Conservation (phyloP, 2,113 vertebrate genomes). For the Synchiropus splendidus region DNA sequence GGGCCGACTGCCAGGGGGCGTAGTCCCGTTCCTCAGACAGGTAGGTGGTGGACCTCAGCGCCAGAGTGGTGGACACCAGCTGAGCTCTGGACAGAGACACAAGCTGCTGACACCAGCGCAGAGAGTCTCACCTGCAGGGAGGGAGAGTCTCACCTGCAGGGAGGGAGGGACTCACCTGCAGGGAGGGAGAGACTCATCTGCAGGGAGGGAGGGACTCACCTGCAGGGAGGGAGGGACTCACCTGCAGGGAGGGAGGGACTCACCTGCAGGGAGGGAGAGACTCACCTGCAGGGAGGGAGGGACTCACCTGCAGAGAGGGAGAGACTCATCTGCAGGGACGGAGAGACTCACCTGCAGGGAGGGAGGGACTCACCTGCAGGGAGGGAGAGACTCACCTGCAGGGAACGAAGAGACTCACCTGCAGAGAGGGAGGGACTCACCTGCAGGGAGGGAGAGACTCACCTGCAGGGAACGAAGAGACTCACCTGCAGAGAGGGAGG, state of each 20-base stretch:
- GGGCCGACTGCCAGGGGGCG: constrained; percentile 78
- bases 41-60: constrained; percentile 74
- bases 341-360: constrained; percentile 60
- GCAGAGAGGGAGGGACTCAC: no score
- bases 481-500: no score
- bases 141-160: constrained; percentile 60
- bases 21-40: constrained; percentile 64
- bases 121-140: neutral
- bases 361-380: neutral
- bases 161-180: neutral
- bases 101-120: no score
- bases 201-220: no score
- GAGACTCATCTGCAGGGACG: neutral
- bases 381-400: constrained; percentile 61
- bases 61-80: constrained; percentile 51
- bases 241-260: constrained; percentile 43
- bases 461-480: no score
- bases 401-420: no score
- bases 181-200: constrained; percentile 59
- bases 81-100: constrained; percentile 60
- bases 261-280: neutral
- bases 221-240: constrained; percentile 34
- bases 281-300: no score
- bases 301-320: no score
- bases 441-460: constrained; percentile 16